Evolutionary conservation across 2,888 invertebrate species (phyloP), one percentile per base, ranked within the genome.

Genomic region (Dusona sp.): DNA sequence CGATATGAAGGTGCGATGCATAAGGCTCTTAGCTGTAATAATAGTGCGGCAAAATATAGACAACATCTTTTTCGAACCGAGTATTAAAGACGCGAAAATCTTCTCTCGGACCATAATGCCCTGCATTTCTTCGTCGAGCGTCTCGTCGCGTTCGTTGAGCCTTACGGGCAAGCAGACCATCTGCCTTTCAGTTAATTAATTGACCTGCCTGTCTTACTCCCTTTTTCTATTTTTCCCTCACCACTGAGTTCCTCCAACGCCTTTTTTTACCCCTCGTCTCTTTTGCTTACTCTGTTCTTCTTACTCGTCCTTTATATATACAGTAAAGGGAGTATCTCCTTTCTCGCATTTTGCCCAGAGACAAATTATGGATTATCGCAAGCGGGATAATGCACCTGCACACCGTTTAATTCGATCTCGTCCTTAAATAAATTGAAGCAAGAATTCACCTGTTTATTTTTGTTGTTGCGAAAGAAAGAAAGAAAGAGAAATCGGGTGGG

Each of bases 101-200:
- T 42, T 54, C 25, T 33, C 68, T 79, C 45, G 57, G 64, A 33
- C 29, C 61, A 75, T 75, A 64, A 61, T 68, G 67, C 67, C 77
- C 48, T 70, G 83, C 86, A 45, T 75, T 78, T 68, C 79, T 75
- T 68, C 54, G 74, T 77, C 45, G 38, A 11, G 65, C 68, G 54
- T 73, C 74, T n/a, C 83, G 22, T 65, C 74, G 67, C 42, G 54
- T 77, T 64, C 16, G 68, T 75, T 54, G 77, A 73, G 80, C 70
- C 84, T 79, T 33, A 54, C 73, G 83, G 73, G 73, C 36, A 54
- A 64, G 73, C 70, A 88, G 86, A 85, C 90, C 90, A 91, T 90
- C 90, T 91, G 90, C 90, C 89, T 80, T 84, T 84, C 75, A 79
- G 86, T 90, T 90, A 91, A 91, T 91, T 91, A 91, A 91, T 91